Base-by-base conservation (phyloP, 1,140 invertebrate species). In the Leptinotarsa defecta region DNA sequence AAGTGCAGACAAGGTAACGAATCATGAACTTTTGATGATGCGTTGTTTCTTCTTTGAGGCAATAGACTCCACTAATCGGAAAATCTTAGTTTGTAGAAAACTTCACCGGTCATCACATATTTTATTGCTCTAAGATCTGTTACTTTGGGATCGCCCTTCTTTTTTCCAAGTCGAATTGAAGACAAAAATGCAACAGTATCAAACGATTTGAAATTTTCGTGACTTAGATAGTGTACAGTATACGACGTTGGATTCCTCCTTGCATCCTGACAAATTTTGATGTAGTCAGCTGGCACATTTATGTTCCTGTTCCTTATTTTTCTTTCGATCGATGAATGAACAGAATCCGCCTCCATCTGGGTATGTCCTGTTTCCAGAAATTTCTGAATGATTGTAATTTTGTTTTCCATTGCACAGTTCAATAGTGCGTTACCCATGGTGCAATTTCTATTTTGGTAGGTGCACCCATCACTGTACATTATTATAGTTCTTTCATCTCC, bases 261-360 rank as follows among this genome's bases (percentile, higher is more conserved):
- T 43, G 74, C 62, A 61, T 27, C 67, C 19, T 19, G 34, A 24
- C 69, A 71, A 13, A 71, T 71, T 17, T 17, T 5, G 15, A 22
- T 22, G 17, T 71, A 71, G 11, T 71, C 73, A 6, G 67, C 73
- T 13, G 73, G 73, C 13, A 70, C 67, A 69, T 74, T 62, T 3
- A 74, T 68, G 13, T n/a, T 61, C 34, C 27, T 68, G 27, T 74
- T 68, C 57, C 24, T 68, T 13, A 74, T 17, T 19, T 13, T 17
- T 11, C 69, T 11, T 49, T 76, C 73, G 49, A 76, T 76, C 19
- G 71, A 69, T 4, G 75, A 69, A 64, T 76, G 72, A 34, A 78
- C 68, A 17, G 63, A 67, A 48, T 78, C 77, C 3, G 67, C 75
- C 62, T 70, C 74, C 74, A 78, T 78, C 63, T 76, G 74, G 4